These are phyloP conservation scores for Rhopalosiphum nymphaeae DNA, from an alignment of 2,888 invertebrate species.

Conservation along the genomic window DNA sequence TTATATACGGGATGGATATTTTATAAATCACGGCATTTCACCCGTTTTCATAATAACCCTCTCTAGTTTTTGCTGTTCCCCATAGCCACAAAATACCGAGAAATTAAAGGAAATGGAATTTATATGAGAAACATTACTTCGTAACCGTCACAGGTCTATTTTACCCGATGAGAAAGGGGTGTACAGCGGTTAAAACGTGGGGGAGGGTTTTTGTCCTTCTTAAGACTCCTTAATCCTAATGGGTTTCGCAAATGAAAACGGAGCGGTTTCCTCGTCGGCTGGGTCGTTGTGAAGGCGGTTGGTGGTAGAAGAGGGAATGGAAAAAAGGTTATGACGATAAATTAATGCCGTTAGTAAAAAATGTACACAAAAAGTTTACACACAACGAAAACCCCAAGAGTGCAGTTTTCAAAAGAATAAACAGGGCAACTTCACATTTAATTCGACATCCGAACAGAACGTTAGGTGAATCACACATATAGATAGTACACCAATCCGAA, in stretches of 20 bases:
- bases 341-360: slow-evolving; percentile 57
- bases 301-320: background rate
- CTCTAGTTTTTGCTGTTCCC: background rate
- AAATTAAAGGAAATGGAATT: slow-evolving; percentile 65
- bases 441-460: slow-evolving; percentile 22
- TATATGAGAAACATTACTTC: slow-evolving; percentile 59
- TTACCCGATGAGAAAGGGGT: slow-evolving; percentile 39
- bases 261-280: slow-evolving; percentile 47
- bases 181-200: background rate
- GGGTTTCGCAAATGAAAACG: slow-evolving; percentile 61
- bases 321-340: slow-evolving; percentile 60
- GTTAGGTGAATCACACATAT: background rate
- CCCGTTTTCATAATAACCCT: slow-evolving; percentile 32
- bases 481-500: slow-evolving; percentile 7
- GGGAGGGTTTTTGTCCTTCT: slow-evolving; percentile 58
- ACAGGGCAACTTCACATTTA: slow-evolving; percentile 20
- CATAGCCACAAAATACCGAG: slow-evolving; percentile 47
- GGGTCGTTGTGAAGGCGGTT: slow-evolving; percentile 3
- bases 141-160: slow-evolving; percentile 60
- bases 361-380: slow-evolving; percentile 52
- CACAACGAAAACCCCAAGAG: slow-evolving; percentile 30
- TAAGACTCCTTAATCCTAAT: slow-evolving; percentile 63
- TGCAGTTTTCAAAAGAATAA: slow-evolving; percentile 34
- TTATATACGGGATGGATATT: slow-evolving; percentile 41
- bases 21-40: slow-evolving; percentile 59